Conservation (phyloP, 2,113 vertebrate genomes). For the Eleginops maclovinus region DNA sequence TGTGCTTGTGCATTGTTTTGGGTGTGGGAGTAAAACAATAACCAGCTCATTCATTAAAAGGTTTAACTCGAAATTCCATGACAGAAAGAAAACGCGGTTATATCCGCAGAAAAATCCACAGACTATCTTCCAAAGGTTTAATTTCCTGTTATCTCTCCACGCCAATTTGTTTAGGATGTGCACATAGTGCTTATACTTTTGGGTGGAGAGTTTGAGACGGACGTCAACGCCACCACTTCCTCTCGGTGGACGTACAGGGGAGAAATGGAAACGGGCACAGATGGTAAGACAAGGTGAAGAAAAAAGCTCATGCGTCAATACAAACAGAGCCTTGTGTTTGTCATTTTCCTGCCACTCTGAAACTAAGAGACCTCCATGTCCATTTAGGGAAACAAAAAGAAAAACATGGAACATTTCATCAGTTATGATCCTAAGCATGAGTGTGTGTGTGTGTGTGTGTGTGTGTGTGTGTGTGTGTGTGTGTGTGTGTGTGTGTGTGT, state of each 20-base stretch:
- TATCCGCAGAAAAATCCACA: slow-evolving; percentile 7
- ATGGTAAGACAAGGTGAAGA: slow-evolving; percentile 27
- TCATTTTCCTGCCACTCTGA: slow-evolving; percentile 48
- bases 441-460: slow-evolving; percentile 19
- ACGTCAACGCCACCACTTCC: slow-evolving; percentile 54
- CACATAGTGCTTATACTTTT: slow-evolving; percentile 26
- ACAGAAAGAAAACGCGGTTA: not conserved
- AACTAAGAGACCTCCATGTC: slow-evolving; percentile 19
- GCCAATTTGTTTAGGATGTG: slow-evolving; percentile 50
- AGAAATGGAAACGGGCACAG: slow-evolving; percentile 7
- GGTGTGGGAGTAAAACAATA: not conserved
- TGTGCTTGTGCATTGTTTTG: slow-evolving; percentile 16
- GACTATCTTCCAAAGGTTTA: slow-evolving; percentile 23
- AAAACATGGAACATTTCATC: slow-evolving; percentile 30
- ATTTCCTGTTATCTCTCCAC: slow-evolving; percentile 63
- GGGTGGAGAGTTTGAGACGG: slow-evolving; percentile 28
- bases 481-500: slow-evolving; percentile 17
- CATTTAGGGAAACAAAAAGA: slow-evolving; percentile 46
- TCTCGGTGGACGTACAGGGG: slow-evolving; percentile 25
- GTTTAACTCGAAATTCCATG: slow-evolving; percentile 27
- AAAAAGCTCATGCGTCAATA: slow-evolving; percentile 43
- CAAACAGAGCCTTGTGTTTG: slow-evolving; percentile 45
- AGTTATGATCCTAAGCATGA: slow-evolving; percentile 29
- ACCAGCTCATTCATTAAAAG: slow-evolving; percentile 35
- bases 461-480: slow-evolving; percentile 15